Percentiles rank a stretch among this genome's conserved stretches.
Conservation (phyloP, 2,797 vertebrate species). For the Poeciliopsis turneri region DNA sequence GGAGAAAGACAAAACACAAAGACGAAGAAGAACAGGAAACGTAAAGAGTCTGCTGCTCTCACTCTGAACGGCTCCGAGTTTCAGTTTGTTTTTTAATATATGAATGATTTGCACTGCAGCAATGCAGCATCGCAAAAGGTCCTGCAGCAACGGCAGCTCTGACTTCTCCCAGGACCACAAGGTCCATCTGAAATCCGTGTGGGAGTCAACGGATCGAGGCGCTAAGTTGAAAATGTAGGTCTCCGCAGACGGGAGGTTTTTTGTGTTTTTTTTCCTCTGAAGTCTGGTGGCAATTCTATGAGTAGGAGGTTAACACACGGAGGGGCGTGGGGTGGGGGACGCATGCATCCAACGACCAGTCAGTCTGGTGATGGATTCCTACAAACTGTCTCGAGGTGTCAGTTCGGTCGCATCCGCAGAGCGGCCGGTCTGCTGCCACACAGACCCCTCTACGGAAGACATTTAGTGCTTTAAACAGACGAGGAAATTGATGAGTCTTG, state of each 20-base stretch:
- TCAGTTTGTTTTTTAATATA: not conserved
- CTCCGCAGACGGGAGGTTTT: conserved; percentile 38
- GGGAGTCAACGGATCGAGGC: conserved; percentile 50
- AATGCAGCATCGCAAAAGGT: conserved; percentile 18
- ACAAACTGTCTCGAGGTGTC: conserved; percentile 27
- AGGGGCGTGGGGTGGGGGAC: conserved; percentile 36
- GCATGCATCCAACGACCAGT: conserved; percentile 39
- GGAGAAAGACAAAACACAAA: conserved; percentile 19
- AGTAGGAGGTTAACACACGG: conserved; percentile 48
- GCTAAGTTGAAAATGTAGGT: conserved; percentile 59
- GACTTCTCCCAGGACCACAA: conserved; percentile 34
- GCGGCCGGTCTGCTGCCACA: not conserved
- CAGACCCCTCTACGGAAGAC: not conserved
- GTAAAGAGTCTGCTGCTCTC: not conserved
- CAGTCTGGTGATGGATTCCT: conserved; percentile 39
- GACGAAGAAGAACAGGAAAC: conserved; percentile 10
- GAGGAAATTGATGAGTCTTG: not conserved
- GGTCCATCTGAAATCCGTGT: conserved; percentile 53
- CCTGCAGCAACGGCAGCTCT: conserved; percentile 26
- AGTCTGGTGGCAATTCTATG: conserved; percentile 39
- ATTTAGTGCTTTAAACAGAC: not conserved
- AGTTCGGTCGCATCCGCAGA: conserved; percentile 41
- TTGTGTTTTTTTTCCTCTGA: conserved; percentile 31
- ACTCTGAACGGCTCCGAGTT: not conserved
- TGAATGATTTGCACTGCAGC: conserved; percentile 19